Conservation (phyloP, 2,113 vertebrate genomes). For the Ceuthmochares aereus region DNA sequence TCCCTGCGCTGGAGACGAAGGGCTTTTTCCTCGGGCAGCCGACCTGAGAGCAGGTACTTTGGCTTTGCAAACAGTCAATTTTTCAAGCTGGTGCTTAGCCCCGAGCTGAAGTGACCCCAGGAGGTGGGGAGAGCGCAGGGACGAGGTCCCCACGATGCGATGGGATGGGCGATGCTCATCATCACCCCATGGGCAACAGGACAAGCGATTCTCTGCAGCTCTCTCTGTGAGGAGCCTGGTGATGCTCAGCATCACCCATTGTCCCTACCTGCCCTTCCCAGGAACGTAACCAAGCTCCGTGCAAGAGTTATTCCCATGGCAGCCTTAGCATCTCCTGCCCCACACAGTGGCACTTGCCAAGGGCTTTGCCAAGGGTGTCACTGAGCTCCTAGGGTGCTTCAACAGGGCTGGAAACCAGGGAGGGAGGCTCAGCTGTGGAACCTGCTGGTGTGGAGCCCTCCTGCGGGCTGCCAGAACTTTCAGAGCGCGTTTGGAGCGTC, state of each 20-base stretch:
- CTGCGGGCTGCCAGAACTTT: background rate
- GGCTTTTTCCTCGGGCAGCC: background rate
- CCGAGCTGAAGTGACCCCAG: background rate
- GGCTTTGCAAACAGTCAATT: background rate
- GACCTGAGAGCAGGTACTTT: fast-evolving
- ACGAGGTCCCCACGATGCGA: fast-evolving
- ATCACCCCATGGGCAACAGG: too few species aligned
- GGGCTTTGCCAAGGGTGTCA: background rate
- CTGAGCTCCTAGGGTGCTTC: background rate
- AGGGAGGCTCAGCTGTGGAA: background rate
- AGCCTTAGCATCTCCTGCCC: background rate
- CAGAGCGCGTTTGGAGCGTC: slow-evolving; percentile 2
- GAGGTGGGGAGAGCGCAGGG: background rate
- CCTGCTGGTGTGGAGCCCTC: fast-evolving
- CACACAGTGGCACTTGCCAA: fast-evolving
- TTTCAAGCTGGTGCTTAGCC: background rate
- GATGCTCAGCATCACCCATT: background rate
- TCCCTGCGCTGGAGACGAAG: fast-evolving
- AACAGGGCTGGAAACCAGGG: background rate
- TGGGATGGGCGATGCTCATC: background rate
- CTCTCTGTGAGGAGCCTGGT: fast-evolving
- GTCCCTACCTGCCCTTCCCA: background rate
- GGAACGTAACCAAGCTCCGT: background rate
- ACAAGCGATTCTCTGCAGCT: background rate
- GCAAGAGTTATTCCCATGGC: fast-evolving